Conservation (phyloP, 37 sponge, comb jelly and placozoan species). For the Halichondria panicea region DNA sequence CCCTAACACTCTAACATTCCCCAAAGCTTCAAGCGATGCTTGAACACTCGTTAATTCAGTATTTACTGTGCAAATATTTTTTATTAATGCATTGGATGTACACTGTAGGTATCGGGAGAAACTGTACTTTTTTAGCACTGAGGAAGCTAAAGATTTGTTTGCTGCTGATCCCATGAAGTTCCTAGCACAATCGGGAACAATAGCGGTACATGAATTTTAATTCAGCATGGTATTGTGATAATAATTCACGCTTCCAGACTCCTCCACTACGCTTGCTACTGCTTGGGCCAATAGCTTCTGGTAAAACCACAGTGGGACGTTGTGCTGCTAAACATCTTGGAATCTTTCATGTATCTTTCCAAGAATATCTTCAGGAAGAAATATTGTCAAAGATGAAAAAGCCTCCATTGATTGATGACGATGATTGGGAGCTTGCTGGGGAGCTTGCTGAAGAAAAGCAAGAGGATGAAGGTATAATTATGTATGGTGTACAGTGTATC, state of each 20-base stretch:
- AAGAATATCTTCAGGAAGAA: conserved; percentile 84
- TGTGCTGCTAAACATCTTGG: conserved; percentile 65
- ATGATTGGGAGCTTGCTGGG: conserved; percentile 63
- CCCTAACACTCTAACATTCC: too few relatives aligned
- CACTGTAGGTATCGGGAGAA: conserved; percentile 88
- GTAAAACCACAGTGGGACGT: conserved; percentile 82
- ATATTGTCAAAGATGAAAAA: conserved; percentile 76
- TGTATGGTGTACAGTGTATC: neutral
- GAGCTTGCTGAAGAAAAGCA: conserved; percentile 12
- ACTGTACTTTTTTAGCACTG: conserved; percentile 78
- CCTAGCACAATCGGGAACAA: neutral
- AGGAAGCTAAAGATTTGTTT: conserved; percentile 90
- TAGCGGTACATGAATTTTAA: too few relatives aligned
- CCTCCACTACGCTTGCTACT: conserved; percentile 87
- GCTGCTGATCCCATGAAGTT: conserved; percentile 48
- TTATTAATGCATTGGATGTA: too few relatives aligned
- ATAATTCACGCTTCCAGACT: conserved; percentile 61
- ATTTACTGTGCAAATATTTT: too few relatives aligned
- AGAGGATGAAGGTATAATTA: conserved; percentile 15
- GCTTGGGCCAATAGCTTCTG: conserved; percentile 77
- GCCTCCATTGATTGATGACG: conserved; percentile 72
- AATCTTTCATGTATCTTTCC: conserved; percentile 89
- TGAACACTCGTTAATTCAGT: too few relatives aligned
- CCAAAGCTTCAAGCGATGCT: too few relatives aligned
- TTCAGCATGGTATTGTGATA: too few relatives aligned